phyloP scores from a whole-genome alignment of 1,140 invertebrate species.

The Bombus sylvicola region DNA sequence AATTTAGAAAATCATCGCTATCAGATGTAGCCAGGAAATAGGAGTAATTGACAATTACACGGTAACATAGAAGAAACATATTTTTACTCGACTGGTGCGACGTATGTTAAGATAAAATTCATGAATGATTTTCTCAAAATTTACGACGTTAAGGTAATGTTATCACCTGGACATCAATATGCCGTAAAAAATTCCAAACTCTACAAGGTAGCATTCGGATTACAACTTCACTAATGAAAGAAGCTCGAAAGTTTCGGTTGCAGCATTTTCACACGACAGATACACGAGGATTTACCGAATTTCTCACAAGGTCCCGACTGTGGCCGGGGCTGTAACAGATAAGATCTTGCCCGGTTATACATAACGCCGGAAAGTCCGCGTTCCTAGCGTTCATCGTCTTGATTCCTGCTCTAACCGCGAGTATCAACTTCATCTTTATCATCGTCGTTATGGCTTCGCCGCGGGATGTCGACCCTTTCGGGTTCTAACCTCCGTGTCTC shows the following conservation, averaged over 20 bases:
- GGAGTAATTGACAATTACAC: too few relatives aligned
- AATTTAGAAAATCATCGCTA: too few relatives aligned
- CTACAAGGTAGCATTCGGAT: not conserved
- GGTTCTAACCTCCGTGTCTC: slow-evolving; percentile 47
- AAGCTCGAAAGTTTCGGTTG: not conserved
- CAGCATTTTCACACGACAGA: slow-evolving; percentile 17
- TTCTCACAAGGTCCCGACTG: slow-evolving; percentile 55
- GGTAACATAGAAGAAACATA: too few relatives aligned
- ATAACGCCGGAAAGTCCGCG: slow-evolving; percentile 64
- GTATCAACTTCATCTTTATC: slow-evolving; percentile 70
- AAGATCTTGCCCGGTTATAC: slow-evolving; percentile 65
- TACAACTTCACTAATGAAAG: not conserved
- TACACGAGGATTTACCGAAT: slow-evolving; percentile 47
- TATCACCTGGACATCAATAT: not conserved
- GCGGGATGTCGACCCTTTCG: slow-evolving; percentile 62
- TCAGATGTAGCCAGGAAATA: too few relatives aligned
- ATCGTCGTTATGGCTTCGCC: slow-evolving; percentile 60
- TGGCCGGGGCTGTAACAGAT: slow-evolving; percentile 50
- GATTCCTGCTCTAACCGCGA: slow-evolving; percentile 37
- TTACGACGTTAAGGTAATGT: not conserved
- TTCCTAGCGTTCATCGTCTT: slow-evolving; percentile 41
- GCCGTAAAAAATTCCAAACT: not conserved
- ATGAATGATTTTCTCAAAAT: not conserved
- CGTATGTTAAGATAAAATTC: too few relatives aligned
- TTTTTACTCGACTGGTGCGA: too few relatives aligned